Conservation (phyloP, 2,797 vertebrate species). For the Orientallactaga sibirica region DNA sequence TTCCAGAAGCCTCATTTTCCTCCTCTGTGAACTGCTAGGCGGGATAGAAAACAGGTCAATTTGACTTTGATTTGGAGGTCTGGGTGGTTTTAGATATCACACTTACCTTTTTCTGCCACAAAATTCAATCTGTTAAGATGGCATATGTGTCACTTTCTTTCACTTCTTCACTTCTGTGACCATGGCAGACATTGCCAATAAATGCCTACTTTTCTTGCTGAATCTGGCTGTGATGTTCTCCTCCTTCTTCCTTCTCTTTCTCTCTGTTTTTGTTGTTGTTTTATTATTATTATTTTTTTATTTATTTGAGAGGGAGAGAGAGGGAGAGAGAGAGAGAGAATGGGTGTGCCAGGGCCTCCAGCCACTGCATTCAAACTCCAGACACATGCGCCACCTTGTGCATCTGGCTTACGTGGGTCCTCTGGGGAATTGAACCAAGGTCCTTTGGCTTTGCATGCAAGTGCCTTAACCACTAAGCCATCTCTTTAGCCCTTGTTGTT, state of each 20-base stretch:
- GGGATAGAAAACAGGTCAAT: neutral
- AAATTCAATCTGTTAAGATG: neutral
- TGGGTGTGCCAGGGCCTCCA: too few species aligned
- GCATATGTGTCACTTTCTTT: fast-evolving
- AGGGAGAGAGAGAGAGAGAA: too few species aligned
- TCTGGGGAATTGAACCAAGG: too few species aligned
- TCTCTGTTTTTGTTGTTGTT: neutral
- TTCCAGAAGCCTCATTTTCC: neutral
- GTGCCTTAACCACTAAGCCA: too few species aligned
- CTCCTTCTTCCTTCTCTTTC: neutral
- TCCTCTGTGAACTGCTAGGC: neutral
- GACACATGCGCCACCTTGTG: too few species aligned
- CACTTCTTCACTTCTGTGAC: neutral
- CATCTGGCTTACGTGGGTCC: too few species aligned
- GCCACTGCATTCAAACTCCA: too few species aligned
- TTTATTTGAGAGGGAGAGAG: neutral
- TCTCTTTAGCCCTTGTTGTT: too few species aligned
- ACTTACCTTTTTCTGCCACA: neutral
- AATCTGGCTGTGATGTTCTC: neutral
- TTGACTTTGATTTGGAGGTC: neutral
- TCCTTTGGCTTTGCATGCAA: too few species aligned
- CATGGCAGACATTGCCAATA: neutral
- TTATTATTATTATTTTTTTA: neutral
- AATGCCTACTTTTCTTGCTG: neutral
- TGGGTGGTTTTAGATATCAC: neutral